These are phyloP conservation scores for Myotis pilosus DNA, from an alignment of 2,797 vertebrate species.

Conservation along the genomic window DNA sequence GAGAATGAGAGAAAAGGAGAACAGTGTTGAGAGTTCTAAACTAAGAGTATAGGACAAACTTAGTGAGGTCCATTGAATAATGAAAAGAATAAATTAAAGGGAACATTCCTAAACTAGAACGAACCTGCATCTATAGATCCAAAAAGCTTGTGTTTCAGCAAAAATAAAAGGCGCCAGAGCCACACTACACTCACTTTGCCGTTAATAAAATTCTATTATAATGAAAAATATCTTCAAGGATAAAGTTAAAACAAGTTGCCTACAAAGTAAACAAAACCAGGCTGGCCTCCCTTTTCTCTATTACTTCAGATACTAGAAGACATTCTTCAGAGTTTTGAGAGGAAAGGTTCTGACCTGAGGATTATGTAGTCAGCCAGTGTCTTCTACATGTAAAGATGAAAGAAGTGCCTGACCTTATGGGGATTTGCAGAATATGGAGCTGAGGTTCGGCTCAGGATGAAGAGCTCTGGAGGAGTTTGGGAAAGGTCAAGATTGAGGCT, in stretches of 20 bases:
- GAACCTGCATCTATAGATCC: neutral
- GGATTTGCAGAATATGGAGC: neutral
- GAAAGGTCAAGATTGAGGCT: neutral
- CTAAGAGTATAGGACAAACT: neutral
- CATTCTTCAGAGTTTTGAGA: neutral
- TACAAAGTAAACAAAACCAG: neutral
- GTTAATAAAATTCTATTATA: neutral
- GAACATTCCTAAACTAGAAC: neutral
- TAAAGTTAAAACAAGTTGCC: neutral
- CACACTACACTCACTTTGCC: neutral
- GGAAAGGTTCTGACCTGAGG: neutral
- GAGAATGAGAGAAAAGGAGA: neutral
- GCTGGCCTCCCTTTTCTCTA: neutral
- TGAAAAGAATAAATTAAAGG: neutral
- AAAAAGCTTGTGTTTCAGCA: neutral
- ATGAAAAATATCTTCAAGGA: neutral
- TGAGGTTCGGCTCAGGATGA: rapidly evolving
- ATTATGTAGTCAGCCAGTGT: neutral
- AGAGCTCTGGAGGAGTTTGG: neutral
- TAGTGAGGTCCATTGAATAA: neutral
- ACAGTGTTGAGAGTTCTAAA: neutral
- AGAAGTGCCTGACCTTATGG: neutral
- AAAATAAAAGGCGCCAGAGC: neutral
- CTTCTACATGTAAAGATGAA: neutral
- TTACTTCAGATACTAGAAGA: neutral